Percentiles rank a stretch among this genome's conserved stretches.
phyloP scores from a whole-genome alignment of 2,888 invertebrate species.

The Beris morrisii region DNA sequence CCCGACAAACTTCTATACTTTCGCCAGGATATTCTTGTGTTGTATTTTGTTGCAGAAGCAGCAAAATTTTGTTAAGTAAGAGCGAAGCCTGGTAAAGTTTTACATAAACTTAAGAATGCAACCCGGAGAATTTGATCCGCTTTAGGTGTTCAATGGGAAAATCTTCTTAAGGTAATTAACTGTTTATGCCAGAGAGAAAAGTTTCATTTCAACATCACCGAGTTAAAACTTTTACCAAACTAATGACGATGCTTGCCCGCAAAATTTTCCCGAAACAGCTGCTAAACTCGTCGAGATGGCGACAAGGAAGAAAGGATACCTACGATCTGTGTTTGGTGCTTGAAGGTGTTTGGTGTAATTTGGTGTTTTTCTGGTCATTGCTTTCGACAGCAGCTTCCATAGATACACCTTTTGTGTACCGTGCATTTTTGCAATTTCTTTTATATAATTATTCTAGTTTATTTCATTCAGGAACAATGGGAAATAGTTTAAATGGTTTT shows the following conservation, averaged over 20 bases:
- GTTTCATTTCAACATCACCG: conserved; percentile 17
- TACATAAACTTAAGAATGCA: conserved; percentile 5
- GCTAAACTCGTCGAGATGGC: neutral
- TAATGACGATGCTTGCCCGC: conserved; percentile 23
- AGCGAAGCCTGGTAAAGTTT: neutral
- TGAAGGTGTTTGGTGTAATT: conserved; percentile 22
- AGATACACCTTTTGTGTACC: too few species aligned
- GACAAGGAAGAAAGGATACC: neutral
- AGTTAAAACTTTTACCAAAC: conserved; percentile 15
- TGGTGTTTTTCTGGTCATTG: conserved; percentile 26
- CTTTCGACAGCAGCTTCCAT: neutral
- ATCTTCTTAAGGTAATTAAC: conserved; percentile 21
- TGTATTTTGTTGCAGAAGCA: too few species aligned
- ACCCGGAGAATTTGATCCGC: conserved; percentile 6
- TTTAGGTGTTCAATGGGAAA: conserved; percentile 14
- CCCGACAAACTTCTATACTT: neutral
- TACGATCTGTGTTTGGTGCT: neutral
- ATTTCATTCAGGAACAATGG: neutral
- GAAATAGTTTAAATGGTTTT: neutral
- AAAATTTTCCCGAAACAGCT: conserved; percentile 8
- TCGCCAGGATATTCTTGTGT: neutral
- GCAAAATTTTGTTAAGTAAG: too few species aligned
- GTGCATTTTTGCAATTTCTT: neutral
- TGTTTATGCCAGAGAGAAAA: conserved; percentile 4
- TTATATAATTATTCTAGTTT: neutral